phyloP scores from a whole-genome alignment of 2,113 vertebrate genomes.

The Ranitomeya imitator region DNA sequence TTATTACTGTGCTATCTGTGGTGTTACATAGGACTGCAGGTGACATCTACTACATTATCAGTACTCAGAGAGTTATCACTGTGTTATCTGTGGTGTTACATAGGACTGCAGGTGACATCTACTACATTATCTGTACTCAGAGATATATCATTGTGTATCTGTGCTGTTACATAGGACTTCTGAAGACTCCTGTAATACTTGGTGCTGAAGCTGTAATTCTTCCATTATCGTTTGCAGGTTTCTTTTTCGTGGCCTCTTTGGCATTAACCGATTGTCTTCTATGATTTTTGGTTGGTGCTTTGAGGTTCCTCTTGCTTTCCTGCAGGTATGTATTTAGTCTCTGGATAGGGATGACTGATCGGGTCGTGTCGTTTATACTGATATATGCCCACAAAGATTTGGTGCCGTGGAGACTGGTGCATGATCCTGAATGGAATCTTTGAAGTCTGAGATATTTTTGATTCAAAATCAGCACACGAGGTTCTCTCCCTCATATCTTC shows the following conservation, averaged over 20 bases:
- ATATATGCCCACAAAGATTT: background rate
- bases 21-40: no score
- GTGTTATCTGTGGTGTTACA: no score
- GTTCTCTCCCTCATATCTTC: background rate
- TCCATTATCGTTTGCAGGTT: background rate
- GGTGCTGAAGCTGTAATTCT: background rate
- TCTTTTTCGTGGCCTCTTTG: background rate
- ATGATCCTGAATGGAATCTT: constrained; percentile 9
- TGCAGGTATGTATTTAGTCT: constrained; percentile 25
- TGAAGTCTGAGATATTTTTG: constrained; percentile 18
- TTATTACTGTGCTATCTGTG: no score
- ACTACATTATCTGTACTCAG: no score
- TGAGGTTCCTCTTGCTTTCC: background rate
- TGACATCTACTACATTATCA: no score
- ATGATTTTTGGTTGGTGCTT: background rate
- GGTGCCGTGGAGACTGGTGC: background rate
- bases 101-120: no score
- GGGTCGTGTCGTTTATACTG: background rate
- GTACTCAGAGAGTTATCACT: no score
- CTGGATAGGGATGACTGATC: constrained; percentile 19
- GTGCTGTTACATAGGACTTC: no score
- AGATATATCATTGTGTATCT: no score
- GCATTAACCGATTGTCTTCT: background rate
- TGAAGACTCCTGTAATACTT: background rate
- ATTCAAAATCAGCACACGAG: background rate